These are phyloP conservation scores for Regulus satrapa DNA, from an alignment of 2,113 vertebrate genomes.

Conservation along the genomic window DNA sequence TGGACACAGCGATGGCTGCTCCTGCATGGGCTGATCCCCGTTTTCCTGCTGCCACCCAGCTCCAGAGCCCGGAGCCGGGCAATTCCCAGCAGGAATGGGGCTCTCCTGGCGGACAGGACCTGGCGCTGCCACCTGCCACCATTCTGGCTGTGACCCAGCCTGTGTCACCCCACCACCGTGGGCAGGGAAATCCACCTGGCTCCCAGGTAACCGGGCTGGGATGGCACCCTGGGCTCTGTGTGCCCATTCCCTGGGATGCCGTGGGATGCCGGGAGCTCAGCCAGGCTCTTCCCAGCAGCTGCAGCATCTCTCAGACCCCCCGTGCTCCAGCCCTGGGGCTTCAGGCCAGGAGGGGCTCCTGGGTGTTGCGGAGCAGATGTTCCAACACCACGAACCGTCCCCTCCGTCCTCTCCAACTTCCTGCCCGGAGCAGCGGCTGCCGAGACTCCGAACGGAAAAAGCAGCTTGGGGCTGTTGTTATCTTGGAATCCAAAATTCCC, in stretches of 20 bases:
- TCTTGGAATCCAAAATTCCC: not conserved
- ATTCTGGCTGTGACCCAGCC: fast-evolving
- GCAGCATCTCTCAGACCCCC: not conserved
- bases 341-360: not conserved
- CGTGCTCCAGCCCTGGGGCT: not conserved
- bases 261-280: not conserved
- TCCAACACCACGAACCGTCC: not conserved
- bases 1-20: fast-evolving
- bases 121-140: not conserved
- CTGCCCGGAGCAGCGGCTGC: not conserved
- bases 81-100: not conserved
- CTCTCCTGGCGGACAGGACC: fast-evolving
- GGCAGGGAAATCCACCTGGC: not conserved
- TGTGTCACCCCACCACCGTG: too few relatives aligned
- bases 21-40: not conserved
- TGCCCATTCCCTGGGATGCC: not conserved
- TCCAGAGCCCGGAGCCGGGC: fast-evolving
- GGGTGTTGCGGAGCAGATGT: conserved; percentile 2
- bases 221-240: fast-evolving
- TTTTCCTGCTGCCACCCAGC: not conserved
- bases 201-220: not conserved
- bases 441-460: not conserved
- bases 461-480: not conserved
- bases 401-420: not conserved
- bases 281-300: not conserved